Evolutionary conservation across 64 coral and sea anemone species (phyloP), one percentile per base, ranked within the genome.

Genomic region (Montipora cactus): DNA sequence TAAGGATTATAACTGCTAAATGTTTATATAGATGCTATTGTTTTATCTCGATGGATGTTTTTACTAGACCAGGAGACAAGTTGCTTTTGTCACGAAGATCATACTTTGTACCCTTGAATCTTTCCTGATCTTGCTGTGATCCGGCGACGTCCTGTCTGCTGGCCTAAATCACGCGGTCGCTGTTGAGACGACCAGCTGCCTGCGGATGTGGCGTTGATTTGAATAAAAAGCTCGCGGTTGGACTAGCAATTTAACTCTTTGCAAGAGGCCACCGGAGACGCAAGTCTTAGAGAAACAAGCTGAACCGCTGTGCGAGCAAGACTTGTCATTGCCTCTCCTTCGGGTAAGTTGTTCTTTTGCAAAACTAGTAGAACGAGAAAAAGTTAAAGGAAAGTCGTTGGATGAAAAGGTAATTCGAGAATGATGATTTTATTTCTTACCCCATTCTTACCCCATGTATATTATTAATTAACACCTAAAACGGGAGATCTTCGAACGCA

Each of bases 91-190:
- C 82, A 67, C 47, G 8, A 70, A 49, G 16, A 9, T 1, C n/a
- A 21, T n/a, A 6, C 19, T 57, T 45, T 67, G 37, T 37, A 2
- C 79, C 10, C 13, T 62, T 22, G 25, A 76, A 78, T 19, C 76
- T 46, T 78, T 49, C 45, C 47, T 48, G 47, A 19, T 78, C 76
- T 19, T 18, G 76, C 76, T 49, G 44, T 49, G 76, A 78, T 78
- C 76, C 46, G 82, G 82, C 82, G 82, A 86, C 82, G 67, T 44
- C 18, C 66, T 86, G 62, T 66, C 47, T 69, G 8, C 14, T 2
- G 5, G 0, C 6, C 62, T 1, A 49, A 25, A 71, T 86, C 64
- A 21, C 44, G 59, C 47, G 62, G 5, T 10, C 57, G 28, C 62
- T 49, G 37, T 84, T 50, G 10, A 66, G 14, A 21, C 44, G 37